Evolutionary conservation across 1,140 invertebrate genomes (phyloP).

Genomic region (Parapsyche elsis): DNA sequence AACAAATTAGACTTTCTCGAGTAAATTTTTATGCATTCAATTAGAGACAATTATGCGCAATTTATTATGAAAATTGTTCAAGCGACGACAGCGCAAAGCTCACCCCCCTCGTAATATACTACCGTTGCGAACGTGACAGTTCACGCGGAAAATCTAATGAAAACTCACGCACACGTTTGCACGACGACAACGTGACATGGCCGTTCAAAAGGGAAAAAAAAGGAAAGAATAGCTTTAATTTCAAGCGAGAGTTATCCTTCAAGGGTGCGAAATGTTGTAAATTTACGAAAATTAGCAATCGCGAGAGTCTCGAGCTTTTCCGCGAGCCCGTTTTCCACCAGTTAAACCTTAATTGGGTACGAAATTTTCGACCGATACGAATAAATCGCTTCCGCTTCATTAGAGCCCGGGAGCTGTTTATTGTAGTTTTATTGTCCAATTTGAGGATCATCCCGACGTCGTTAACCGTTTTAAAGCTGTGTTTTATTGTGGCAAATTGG

Average conservation of each 20-base stretch:
- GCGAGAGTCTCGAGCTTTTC: too few species aligned
- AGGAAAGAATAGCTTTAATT: too few species aligned
- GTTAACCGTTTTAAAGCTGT: not conserved
- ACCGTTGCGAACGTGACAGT: constrained; percentile 15
- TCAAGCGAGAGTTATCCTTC: too few species aligned
- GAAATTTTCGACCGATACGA: not conserved
- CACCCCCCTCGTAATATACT: constrained; percentile 14
- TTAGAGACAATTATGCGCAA: constrained; percentile 15
- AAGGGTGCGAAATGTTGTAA: too few species aligned
- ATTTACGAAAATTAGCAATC: too few species aligned
- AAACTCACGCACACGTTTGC: constrained; percentile 6
- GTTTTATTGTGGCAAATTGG: constrained; percentile 4
- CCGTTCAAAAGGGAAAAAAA: too few species aligned
- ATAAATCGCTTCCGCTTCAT: constrained; percentile 6
- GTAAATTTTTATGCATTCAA: not conserved
- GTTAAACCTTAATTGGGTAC: too few species aligned
- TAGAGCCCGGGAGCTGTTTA: not conserved
- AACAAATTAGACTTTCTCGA: not conserved
- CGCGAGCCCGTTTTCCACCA: too few species aligned
- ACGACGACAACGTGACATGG: not conserved
- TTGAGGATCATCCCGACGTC: not conserved
- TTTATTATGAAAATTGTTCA: constrained; percentile 32
- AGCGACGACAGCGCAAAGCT: not conserved
- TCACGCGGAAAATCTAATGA: constrained; percentile 27
- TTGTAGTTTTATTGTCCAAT: constrained; percentile 5